Percentiles rank a stretch among this genome's conserved stretches.
These are phyloP conservation scores for Magallana angulata DNA, from an alignment of 1,140 invertebrate genomes.

Conservation along the genomic window DNA sequence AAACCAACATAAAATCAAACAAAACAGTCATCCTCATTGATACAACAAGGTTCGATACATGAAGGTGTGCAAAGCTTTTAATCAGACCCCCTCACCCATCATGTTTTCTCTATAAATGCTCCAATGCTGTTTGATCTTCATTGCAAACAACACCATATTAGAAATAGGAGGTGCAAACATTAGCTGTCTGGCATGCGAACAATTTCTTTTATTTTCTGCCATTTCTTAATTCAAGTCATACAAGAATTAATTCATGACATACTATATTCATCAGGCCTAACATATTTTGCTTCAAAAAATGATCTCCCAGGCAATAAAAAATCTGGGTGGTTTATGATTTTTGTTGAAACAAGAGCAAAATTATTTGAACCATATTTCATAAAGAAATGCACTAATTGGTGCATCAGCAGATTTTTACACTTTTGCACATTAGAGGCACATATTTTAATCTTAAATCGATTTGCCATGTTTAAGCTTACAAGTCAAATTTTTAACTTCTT, in stretches of 20 bases:
- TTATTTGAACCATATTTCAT: background rate
- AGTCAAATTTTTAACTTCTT: too few species aligned
- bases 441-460: too few species aligned
- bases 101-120: constrained; percentile 24
- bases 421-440: too few species aligned
- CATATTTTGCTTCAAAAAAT: constrained; percentile 2
- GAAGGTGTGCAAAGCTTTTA: constrained; percentile 18
- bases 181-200: constrained; percentile 21
- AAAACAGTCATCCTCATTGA: background rate
- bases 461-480: too few species aligned
- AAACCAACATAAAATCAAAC: background rate
- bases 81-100: background rate
- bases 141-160: constrained; percentile 16
- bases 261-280: constrained; percentile 4
- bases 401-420: too few species aligned
- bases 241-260: constrained; percentile 17
- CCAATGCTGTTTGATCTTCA: constrained; percentile 10
- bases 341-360: background rate
- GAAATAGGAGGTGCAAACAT: constrained; percentile 28
- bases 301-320: constrained; percentile 10
- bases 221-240: constrained; percentile 38
- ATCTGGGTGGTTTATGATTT: background rate
- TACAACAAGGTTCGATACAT: constrained; percentile 18
- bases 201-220: constrained; percentile 23
- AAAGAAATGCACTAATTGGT: background rate